Conservation (phyloP, 2,797 vertebrate species). For the Silurus aristotelis region DNA sequence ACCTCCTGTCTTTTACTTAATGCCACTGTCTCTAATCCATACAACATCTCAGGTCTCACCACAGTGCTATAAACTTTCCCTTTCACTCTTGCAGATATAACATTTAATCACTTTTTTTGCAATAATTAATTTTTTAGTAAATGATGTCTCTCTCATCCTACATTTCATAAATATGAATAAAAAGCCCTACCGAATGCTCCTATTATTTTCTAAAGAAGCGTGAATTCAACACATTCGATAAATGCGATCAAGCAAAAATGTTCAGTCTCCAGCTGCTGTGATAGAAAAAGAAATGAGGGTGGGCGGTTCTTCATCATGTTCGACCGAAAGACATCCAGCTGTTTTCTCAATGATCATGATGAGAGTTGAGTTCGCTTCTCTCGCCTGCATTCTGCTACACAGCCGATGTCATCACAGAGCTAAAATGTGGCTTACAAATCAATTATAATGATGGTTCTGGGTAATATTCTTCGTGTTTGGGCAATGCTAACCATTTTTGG, state of each 20-base stretch:
- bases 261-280: slow-evolving; percentile 26
- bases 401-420: neutral
- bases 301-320: neutral
- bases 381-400: slow-evolving; percentile 10
- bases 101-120: too few relatives aligned
- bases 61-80: too few relatives aligned
- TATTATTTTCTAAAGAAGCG: neutral
- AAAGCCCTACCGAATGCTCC: neutral
- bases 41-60: too few relatives aligned
- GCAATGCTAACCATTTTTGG: neutral
- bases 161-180: neutral
- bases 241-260: slow-evolving; percentile 36
- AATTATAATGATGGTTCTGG: neutral
- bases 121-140: neutral
- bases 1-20: too few relatives aligned
- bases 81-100: too few relatives aligned
- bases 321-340: slow-evolving; percentile 26
- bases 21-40: too few relatives aligned
- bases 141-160: neutral
- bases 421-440: neutral
- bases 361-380: slow-evolving; percentile 17
- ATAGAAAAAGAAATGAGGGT: neutral
- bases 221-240: slow-evolving; percentile 22
- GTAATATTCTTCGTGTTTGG: neutral
- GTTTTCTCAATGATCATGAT: slow-evolving; percentile 35